phyloP scores from a whole-genome alignment of 1,140 invertebrate genomes.

The Patella vulgata region DNA sequence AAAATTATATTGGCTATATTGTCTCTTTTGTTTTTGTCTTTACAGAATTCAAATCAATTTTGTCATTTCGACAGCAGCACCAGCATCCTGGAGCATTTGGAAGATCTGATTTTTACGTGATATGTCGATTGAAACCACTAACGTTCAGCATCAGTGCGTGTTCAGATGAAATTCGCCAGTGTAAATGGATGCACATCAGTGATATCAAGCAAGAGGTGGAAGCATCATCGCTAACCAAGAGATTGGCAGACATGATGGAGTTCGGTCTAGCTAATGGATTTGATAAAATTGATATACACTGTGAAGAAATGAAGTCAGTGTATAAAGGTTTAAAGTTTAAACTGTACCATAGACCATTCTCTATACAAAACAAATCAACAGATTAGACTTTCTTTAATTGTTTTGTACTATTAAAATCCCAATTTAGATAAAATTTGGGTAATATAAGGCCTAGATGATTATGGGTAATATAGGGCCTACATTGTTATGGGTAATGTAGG shows the following conservation, averaged over 20 bases:
- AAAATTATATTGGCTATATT: too few relatives aligned
- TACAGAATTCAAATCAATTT: constrained; percentile 76
- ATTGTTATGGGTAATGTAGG: too few relatives aligned
- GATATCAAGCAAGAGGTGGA: constrained; percentile 32
- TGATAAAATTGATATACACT: constrained; percentile 49
- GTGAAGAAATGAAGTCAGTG: constrained; percentile 46
- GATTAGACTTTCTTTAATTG: too few relatives aligned
- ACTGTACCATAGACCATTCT: constrained; percentile 41
- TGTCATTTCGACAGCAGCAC: constrained; percentile 79
- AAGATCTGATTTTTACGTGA: constrained; percentile 86
- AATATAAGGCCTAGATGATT: too few relatives aligned
- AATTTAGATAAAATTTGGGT: too few relatives aligned
- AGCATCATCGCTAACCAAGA: constrained; percentile 40
- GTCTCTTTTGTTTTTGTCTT: too few relatives aligned
- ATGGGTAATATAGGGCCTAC: too few relatives aligned
- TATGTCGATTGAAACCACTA: constrained; percentile 77
- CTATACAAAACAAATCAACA: too few relatives aligned
- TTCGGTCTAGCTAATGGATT: constrained; percentile 51
- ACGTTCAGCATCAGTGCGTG: constrained; percentile 76
- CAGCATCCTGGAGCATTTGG: constrained; percentile 74
- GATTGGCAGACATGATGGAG: constrained; percentile 41
- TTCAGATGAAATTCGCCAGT: constrained; percentile 79
- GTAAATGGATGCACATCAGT: constrained; percentile 77
- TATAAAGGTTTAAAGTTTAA: constrained; percentile 51
- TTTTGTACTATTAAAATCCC: too few relatives aligned